Evolutionary conservation across 2,888 invertebrate species (phyloP).

Genomic region (Limnephilus lunatus): DNA sequence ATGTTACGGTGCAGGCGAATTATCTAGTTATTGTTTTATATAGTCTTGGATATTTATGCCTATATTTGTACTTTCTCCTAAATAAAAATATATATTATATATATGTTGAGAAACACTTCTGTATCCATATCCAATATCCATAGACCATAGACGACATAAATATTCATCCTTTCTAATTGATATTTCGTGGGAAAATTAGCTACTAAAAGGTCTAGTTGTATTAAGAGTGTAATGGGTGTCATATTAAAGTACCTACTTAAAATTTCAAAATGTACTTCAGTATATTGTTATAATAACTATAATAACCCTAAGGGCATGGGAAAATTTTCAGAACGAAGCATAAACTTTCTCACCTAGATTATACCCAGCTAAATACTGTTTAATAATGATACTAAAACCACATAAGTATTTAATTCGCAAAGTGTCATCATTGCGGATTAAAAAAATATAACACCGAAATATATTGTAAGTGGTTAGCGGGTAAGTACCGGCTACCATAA

Average conservation of each 20-base stretch:
- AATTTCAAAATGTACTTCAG: neutral
- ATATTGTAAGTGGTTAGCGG: neutral
- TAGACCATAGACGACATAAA: neutral
- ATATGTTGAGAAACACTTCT: neutral
- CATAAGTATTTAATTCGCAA: neutral
- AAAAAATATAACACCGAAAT: neutral
- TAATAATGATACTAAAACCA: neutral
- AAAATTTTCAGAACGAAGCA: neutral
- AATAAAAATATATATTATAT: no score
- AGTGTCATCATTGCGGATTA: constrained; percentile 36
- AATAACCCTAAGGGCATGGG: neutral
- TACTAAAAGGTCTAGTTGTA: neutral
- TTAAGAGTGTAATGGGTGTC: neutral
- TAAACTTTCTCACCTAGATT: constrained; percentile 8
- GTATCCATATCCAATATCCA: no score
- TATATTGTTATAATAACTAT: neutral
- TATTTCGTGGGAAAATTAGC: neutral
- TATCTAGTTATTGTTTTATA: no score
- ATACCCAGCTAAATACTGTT: neutral
- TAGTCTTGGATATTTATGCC: no score
- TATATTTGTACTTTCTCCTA: no score
- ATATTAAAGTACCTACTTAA: neutral
- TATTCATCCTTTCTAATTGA: neutral
- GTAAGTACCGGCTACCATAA: neutral
- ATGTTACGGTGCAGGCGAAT: no score